Percentiles rank a stretch among this genome's conserved stretches.
Conservation (phyloP, 2,113 vertebrate species). For the Ammodramus savannarum region DNA sequence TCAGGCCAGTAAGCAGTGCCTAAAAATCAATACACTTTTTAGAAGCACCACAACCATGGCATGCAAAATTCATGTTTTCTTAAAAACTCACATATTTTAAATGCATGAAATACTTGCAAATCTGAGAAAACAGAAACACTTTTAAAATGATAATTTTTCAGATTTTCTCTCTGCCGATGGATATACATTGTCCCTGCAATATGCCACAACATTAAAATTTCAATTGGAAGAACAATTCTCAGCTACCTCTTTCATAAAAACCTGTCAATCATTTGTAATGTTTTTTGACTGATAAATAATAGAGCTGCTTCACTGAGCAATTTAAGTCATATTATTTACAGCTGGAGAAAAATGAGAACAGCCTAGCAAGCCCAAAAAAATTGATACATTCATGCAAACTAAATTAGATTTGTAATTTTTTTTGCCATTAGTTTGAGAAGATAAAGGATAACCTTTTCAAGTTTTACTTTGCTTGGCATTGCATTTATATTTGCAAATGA, state of each 20-base stretch:
- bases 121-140: not conserved
- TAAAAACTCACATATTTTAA: not conserved
- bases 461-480: not conserved
- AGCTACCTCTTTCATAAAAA: slow-evolving; percentile 58
- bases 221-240: slow-evolving; percentile 58
- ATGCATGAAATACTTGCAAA: not conserved
- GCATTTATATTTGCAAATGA: slow-evolving; percentile 9
- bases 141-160: not conserved
- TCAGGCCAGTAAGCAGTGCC: not conserved
- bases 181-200: not conserved
- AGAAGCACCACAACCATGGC: not conserved
- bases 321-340: slow-evolving; percentile 70
- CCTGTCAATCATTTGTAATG: slow-evolving; percentile 55
- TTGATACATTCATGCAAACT: not conserved
- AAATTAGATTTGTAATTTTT: slow-evolving; percentile 35
- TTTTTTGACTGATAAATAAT: slow-evolving; percentile 67
- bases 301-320: slow-evolving; percentile 42
- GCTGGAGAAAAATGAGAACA: slow-evolving; percentile 61
- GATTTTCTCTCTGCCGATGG: not conserved
- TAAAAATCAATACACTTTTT: not conserved
- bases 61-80: not conserved
- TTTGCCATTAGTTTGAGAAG: slow-evolving; percentile 16
- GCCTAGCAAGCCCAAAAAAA: slow-evolving; percentile 12
- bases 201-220: slow-evolving; percentile 49
- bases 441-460: slow-evolving; percentile 55